phyloP scores from a whole-genome alignment of 1,140 invertebrate species.

The Xylocopa sonorina region DNA sequence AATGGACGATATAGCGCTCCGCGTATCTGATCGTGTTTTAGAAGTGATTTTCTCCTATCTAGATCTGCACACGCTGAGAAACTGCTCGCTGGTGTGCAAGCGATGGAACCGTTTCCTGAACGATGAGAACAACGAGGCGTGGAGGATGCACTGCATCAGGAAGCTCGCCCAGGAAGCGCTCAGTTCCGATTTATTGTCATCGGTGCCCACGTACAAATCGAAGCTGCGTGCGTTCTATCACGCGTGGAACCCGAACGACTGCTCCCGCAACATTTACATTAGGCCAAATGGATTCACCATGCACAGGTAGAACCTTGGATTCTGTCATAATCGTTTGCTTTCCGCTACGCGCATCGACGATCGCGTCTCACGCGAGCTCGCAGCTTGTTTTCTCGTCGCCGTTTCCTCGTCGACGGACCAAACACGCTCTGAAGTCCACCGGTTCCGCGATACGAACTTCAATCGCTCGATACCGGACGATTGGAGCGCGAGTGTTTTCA shows the following conservation, averaged over 20 bases:
- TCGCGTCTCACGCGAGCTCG: background rate
- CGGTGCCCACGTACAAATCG: conserved; percentile 94
- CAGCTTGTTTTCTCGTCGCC: background rate
- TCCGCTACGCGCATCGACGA: background rate
- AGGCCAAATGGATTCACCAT: conserved; percentile 98
- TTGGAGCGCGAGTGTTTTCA: background rate
- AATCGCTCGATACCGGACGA: too few species aligned
- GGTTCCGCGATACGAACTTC: too few species aligned
- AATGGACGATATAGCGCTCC: conserved; percentile 76
- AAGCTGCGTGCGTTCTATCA: conserved; percentile 97
- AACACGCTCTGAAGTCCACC: too few species aligned
- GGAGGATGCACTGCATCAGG: conserved; percentile 94
- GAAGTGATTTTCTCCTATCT: conserved; percentile 97
- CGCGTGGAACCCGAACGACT: conserved; percentile 98
- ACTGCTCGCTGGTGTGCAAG: conserved; percentile 96
- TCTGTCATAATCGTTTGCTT: conserved; percentile 3
- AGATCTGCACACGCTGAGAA: conserved; percentile 91
- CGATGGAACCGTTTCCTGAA: conserved; percentile 95
- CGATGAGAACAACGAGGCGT: conserved; percentile 97
- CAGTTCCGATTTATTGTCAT: conserved; percentile 95
- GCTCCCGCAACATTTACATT: conserved; percentile 97
- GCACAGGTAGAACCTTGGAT: conserved; percentile 85
- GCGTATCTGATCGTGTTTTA: conserved; percentile 90
- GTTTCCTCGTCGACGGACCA: too few species aligned
- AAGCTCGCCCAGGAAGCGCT: conserved; percentile 95